Conservation (phyloP, 2,113 vertebrate genomes). For the Mustela nigripes region DNA sequence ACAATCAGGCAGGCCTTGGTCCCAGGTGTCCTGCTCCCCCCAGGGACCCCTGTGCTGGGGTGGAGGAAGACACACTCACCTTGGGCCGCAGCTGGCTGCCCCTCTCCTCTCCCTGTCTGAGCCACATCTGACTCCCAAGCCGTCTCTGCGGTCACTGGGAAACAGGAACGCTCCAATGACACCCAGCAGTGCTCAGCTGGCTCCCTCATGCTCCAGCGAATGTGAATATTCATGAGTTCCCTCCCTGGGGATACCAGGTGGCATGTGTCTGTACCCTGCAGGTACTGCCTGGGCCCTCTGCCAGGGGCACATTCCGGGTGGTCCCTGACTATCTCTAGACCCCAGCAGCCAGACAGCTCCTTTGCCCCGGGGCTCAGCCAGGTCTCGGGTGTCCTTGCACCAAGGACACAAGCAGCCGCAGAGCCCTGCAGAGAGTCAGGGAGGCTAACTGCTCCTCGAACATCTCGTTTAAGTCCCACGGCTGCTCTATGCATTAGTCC, state of each 20-base stretch:
- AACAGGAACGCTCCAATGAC: constrained; percentile 73
- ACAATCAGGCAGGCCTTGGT: not conserved
- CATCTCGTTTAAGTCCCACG: not conserved
- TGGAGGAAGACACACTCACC: constrained; percentile 70
- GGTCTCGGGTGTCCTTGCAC: constrained; percentile 45
- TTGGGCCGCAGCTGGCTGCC: not conserved
- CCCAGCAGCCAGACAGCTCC: not conserved
- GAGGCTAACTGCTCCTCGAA: not conserved
- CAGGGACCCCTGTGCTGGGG: not conserved
- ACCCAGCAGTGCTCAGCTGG: constrained; percentile 52
- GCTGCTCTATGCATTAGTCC: not conserved
- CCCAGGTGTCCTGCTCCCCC: not conserved
- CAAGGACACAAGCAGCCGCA: constrained; percentile 66
- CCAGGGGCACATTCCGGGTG: not conserved
- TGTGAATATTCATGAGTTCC: constrained; percentile 80
- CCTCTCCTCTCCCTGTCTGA: constrained; percentile 28
- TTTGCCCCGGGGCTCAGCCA: constrained; percentile 6
- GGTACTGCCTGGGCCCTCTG: constrained; percentile 20
- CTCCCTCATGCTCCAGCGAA: not conserved
- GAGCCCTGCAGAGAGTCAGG: constrained; percentile 45
- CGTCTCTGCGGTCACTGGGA: constrained; percentile 67
- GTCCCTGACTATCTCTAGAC: not conserved
- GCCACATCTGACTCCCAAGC: constrained; percentile 21
- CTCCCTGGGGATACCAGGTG: constrained; percentile 64
- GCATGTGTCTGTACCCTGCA: not conserved